A percentile compares a stretch with the other conserved stretches of the same genome.
These are phyloP conservation scores for Meloidogyne floridensis DNA, from an alignment of 1,140 invertebrate genomes.

Conservation along the genomic window DNA sequence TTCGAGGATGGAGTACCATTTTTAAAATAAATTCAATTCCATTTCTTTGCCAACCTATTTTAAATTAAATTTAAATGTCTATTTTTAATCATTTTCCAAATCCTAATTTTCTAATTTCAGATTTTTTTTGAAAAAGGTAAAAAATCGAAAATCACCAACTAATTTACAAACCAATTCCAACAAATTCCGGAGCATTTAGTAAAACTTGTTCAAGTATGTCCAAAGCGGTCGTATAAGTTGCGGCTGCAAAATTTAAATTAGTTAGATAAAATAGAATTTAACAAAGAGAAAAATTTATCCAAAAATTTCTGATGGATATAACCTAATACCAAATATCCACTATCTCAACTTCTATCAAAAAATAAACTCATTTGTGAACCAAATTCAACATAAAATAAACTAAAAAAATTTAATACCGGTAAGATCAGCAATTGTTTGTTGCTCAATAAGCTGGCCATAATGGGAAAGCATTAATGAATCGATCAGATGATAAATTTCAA, in stretches of 20 bases:
- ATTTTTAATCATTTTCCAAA: no score
- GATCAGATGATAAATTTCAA: conserved; percentile 63
- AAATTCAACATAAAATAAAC: no score
- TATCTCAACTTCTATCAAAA: conserved; percentile 40
- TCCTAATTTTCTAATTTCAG: no score
- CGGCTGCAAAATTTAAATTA: no score
- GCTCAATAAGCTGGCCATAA: conserved; percentile 43
- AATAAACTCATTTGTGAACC: no score
- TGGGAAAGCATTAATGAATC: conserved; percentile 54
- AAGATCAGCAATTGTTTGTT: conserved; percentile 46
- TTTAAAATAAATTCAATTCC: conserved; percentile 62
- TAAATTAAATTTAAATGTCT: not conserved
- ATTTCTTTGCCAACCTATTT: conserved; percentile 61
- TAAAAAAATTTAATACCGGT: no score
- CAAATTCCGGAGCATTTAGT: conserved; percentile 58
- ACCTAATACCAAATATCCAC: no score
- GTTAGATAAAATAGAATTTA: no score
- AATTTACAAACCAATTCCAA: conserved; percentile 52
- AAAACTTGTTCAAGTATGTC: conserved; percentile 63
- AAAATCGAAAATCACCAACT: no score
- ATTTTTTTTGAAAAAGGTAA: no score
- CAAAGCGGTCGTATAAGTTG: conserved; percentile 36
- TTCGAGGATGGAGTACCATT: conserved; percentile 55
- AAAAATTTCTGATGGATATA: no score
- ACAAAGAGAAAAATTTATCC: no score